phyloP scores from a whole-genome alignment of 2,888 invertebrate genomes.

The Synanthedon andrenaeformis region DNA sequence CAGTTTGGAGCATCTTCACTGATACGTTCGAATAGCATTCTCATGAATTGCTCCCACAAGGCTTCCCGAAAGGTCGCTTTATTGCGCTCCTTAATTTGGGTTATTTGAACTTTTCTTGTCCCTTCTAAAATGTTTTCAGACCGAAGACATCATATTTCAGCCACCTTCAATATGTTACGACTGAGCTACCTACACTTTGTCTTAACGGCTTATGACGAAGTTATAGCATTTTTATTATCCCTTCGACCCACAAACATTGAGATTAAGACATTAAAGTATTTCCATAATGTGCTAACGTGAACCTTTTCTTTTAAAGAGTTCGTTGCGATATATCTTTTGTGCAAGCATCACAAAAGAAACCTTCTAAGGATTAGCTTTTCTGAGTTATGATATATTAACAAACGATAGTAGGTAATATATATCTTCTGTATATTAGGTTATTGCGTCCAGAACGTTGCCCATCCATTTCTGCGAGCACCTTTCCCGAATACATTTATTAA shows the following conservation, averaged over 20 bases:
- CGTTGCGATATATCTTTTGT: too few species aligned
- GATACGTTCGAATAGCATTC: constrained; percentile 42
- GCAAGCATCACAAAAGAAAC: too few species aligned
- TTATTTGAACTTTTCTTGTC: constrained; percentile 53
- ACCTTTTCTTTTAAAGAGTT: too few species aligned
- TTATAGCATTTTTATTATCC: constrained; percentile 19
- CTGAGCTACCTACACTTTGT: constrained; percentile 9
- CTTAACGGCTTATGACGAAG: constrained; percentile 19
- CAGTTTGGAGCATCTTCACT: constrained; percentile 40
- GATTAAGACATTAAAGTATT: too few species aligned
- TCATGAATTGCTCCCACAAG: constrained; percentile 54
- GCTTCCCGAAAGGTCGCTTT: constrained; percentile 50
- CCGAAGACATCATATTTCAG: constrained; percentile 31
- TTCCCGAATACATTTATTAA: constrained; percentile 66
- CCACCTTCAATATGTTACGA: constrained; percentile 17
- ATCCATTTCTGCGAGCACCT: constrained; percentile 54
- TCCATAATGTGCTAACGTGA: too few species aligned
- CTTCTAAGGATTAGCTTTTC: too few species aligned
- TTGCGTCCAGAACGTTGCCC: constrained; percentile 38
- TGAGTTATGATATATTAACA: not conserved
- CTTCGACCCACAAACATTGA: not conserved
- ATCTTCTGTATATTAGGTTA: constrained; percentile 20
- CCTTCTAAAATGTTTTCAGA: constrained; percentile 34
- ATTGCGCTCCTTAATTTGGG: constrained; percentile 53
- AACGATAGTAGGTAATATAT: constrained; percentile 14